Percentiles rank a stretch among this genome's conserved stretches.
Evolutionary conservation across 2,888 invertebrate genomes (phyloP).

Genomic region (Lymantria monacha): DNA sequence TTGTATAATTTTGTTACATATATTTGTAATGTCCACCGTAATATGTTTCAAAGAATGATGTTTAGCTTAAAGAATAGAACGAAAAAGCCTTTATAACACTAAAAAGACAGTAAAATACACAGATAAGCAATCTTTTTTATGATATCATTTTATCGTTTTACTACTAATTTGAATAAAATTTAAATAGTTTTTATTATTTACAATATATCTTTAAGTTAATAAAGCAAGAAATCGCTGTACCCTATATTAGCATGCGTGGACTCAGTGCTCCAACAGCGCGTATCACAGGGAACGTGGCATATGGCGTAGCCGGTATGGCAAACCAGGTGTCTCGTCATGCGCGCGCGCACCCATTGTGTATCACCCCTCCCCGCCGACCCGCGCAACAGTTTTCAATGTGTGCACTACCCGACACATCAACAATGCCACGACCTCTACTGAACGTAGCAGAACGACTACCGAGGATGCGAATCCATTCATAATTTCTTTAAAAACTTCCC

Average conservation of each 20-base stretch:
- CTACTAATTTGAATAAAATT: no score
- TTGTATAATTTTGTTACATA: no score
- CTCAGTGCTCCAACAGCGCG: slow-evolving; percentile 12
- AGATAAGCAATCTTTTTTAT: no score
- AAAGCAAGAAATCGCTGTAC: background rate
- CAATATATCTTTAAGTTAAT: background rate
- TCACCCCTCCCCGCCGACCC: slow-evolving; percentile 35
- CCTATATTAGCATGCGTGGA: no score
- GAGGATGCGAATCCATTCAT: slow-evolving; percentile 32
- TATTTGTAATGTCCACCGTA: no score
- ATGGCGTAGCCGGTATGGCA: slow-evolving; percentile 75
- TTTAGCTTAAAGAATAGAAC: no score
- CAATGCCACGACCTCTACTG: slow-evolving; percentile 53
- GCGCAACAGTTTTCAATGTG: slow-evolving; percentile 40
- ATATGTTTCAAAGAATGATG: no score
- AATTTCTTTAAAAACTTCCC: slow-evolving; percentile 25
- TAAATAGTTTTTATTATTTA: no score
- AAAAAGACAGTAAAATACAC: no score
- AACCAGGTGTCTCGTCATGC: slow-evolving; percentile 80
- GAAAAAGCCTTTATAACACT: no score
- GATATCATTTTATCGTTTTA: no score
- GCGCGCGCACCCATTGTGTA: slow-evolving; percentile 77
- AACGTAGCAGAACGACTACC: slow-evolving; percentile 23
- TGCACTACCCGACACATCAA: slow-evolving; percentile 57
- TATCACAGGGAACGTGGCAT: slow-evolving; percentile 55